phyloP scores from a whole-genome alignment of 2,113 vertebrate genomes.

The Nerophis ophidion region DNA sequence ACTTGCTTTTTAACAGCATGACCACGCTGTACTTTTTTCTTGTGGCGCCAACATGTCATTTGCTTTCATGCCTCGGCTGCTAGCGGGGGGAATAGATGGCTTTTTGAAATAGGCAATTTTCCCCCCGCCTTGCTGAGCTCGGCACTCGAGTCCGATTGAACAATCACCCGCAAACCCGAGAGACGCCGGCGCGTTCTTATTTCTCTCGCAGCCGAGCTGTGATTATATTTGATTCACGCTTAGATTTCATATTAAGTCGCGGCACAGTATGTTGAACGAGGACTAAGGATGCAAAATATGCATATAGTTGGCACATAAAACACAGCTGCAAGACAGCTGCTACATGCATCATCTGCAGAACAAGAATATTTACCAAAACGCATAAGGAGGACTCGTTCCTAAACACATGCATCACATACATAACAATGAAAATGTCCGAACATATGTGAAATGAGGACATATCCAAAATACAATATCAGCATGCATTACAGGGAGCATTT shows the following conservation, averaged over 20 bases:
- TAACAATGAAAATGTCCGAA: neutral
- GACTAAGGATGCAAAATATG: neutral
- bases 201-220: neutral
- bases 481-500: neutral
- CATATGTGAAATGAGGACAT: neutral
- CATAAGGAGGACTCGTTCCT: neutral
- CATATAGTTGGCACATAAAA: neutral
- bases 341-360: neutral
- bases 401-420: neutral
- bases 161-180: slow-evolving; percentile 4
- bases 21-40: slow-evolving; percentile 18
- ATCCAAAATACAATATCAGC: neutral
- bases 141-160: slow-evolving; percentile 5
- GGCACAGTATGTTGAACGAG: neutral
- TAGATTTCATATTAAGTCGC: neutral
- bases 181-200: neutral
- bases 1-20: slow-evolving; percentile 5
- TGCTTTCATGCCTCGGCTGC: slow-evolving; percentile 12
- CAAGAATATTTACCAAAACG: neutral
- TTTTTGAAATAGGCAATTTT: slow-evolving; percentile 11
- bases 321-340: neutral
- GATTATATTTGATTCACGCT: neutral
- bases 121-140: neutral
- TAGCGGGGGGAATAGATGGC: slow-evolving; percentile 16
- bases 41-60: slow-evolving; percentile 7